Evolutionary conservation across 1,140 invertebrate species (phyloP).

Genomic region (Sitodiplosis mosellana): DNA sequence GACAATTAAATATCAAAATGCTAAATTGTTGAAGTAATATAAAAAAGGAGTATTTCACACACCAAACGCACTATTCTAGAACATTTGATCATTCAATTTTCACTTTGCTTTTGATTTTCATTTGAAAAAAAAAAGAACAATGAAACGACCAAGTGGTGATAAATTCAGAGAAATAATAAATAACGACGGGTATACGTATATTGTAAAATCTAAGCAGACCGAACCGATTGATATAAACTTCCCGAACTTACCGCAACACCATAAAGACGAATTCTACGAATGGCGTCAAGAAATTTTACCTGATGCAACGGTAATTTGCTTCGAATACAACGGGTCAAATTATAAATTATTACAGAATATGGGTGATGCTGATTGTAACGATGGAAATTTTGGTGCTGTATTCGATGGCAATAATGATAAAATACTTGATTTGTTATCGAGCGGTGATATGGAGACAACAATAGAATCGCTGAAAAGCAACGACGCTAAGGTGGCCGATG

Average conservation of each 20-base stretch:
- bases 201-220: not conserved
- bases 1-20: no score
- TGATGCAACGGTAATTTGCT: not conserved
- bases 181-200: not conserved
- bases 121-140: no score
- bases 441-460: not conserved
- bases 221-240: not conserved
- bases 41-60: no score
- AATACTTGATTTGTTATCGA: not conserved
- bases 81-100: no score
- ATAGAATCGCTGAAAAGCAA: not conserved
- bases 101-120: no score
- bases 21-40: no score
- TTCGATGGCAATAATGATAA: not conserved
- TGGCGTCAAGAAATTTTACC: not conserved
- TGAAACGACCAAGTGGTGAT: not conserved
- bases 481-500: not conserved
- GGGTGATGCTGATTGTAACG: not conserved
- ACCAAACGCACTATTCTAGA: no score
- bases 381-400: not conserved
- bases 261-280: not conserved
- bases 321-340: not conserved
- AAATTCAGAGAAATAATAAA: not conserved
- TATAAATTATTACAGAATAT: not conserved
- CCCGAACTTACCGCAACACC: not conserved